These are phyloP conservation scores for Tachysurus vachellii DNA, from an alignment of 2,113 vertebrate species.

Conservation along the genomic window DNA sequence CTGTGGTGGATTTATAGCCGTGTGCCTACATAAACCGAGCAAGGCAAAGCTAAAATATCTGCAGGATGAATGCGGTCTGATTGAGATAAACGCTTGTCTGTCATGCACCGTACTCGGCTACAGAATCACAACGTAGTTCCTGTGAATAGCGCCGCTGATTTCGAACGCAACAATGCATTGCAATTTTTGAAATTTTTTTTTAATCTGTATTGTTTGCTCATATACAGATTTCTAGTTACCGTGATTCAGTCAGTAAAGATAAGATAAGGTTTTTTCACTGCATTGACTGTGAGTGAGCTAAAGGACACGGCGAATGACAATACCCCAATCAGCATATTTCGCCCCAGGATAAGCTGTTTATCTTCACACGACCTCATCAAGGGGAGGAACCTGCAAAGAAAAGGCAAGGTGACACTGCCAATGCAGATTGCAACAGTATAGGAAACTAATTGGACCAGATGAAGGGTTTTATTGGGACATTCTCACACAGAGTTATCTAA, in stretches of 20 bases:
- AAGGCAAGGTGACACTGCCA: constrained; percentile 28
- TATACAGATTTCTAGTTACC: background rate
- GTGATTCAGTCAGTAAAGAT: constrained; percentile 35
- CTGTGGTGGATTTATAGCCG: constrained; percentile 10
- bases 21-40: background rate
- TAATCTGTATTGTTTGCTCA: background rate
- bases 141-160: constrained; percentile 5
- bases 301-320: constrained; percentile 37
- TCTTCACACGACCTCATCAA: constrained; percentile 49
- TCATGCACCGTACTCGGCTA: background rate
- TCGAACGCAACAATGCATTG: background rate
- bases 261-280: constrained; percentile 13
- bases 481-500: background rate
- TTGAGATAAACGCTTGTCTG: constrained; percentile 23
- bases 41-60: background rate
- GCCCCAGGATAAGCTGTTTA: constrained; percentile 46
- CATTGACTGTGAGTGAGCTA: constrained; percentile 33
- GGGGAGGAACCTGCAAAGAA: constrained; percentile 28
- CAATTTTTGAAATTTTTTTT: background rate
- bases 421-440: background rate
- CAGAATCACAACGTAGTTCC: constrained; percentile 3
- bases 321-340: constrained; percentile 48
- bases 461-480: background rate
- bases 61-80: constrained; percentile 14
- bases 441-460: background rate